Evolutionary conservation across 2,113 vertebrate species (phyloP).

Genomic region (Sclerurus mexicanus): DNA sequence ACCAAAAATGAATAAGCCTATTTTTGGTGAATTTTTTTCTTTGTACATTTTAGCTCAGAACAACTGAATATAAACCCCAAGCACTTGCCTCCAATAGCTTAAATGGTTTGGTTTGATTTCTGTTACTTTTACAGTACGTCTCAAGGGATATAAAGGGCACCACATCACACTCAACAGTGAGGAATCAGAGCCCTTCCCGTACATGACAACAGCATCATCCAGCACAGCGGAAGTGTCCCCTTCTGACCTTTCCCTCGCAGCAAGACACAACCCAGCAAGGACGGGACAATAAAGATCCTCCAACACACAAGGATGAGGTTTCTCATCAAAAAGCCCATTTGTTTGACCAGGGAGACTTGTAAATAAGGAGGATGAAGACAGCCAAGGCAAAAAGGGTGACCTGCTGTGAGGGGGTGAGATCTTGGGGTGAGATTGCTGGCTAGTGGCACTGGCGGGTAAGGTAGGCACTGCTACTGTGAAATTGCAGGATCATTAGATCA

Average conservation of each 20-base stretch:
- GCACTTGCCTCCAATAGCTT: background rate
- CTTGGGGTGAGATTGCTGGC: background rate
- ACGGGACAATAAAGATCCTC: background rate
- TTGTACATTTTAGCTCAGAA: background rate
- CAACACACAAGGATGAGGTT: background rate
- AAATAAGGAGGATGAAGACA: background rate
- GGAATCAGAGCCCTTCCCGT: background rate
- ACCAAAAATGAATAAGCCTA: background rate
- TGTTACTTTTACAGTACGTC: background rate
- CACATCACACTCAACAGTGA: background rate
- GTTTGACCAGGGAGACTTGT: background rate
- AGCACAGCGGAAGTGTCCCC: fast-evolving
- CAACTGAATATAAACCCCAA: background rate
- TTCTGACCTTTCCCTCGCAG: background rate
- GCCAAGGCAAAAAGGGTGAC: fast-evolving
- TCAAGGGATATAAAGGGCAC: background rate
- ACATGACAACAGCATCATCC: fast-evolving
- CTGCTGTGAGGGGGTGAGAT: background rate
- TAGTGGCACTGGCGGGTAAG: background rate
- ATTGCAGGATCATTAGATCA: background rate
- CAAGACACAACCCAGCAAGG: background rate
- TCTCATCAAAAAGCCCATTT: background rate
- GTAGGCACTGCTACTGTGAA: background rate
- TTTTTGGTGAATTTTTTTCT: background rate
- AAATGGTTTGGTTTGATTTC: background rate